Percentiles rank a stretch among this genome's conserved stretches.
Conservation (phyloP, 2,113 vertebrate species). For the Aptenodytes patagonicus region DNA sequence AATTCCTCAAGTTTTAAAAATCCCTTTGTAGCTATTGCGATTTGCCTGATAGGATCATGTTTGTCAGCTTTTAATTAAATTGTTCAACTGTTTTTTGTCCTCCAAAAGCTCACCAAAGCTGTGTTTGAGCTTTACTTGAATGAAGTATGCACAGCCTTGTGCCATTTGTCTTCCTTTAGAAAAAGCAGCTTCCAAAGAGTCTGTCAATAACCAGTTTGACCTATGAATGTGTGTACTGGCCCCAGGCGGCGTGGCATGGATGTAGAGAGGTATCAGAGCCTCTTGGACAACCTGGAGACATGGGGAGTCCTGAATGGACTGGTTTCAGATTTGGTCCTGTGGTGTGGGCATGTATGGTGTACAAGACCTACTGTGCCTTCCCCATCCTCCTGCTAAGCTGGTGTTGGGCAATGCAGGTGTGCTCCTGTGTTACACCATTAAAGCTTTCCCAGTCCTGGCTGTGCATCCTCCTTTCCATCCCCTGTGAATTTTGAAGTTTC, state of each 20-base stretch:
- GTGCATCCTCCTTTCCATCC: background rate
- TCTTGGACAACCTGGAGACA: background rate
- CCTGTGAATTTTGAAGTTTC: background rate
- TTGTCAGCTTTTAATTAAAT: background rate
- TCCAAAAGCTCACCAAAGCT: background rate
- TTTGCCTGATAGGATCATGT: background rate
- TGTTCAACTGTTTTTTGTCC: background rate
- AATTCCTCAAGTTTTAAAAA: background rate
- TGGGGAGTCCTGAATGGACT: background rate
- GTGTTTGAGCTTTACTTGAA: background rate
- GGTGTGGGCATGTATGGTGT: background rate
- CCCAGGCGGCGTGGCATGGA: rapidly evolving
- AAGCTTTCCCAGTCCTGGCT: background rate
- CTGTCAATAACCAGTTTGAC: background rate
- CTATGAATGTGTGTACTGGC: background rate
- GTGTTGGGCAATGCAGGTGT: background rate
- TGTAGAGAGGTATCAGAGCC: background rate
- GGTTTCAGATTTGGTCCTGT: background rate
- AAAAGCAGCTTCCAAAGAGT: background rate
- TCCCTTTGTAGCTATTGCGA: background rate
- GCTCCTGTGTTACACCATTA: background rate
- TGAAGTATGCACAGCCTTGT: background rate
- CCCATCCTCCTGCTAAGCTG: background rate
- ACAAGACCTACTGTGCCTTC: background rate
- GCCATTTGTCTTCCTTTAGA: constrained; percentile 14